A percentile compares a stretch with the other conserved stretches of the same genome.
Conservation (phyloP, 37 sponge, comb jelly and placozoan species). For the Crambe crambe region DNA sequence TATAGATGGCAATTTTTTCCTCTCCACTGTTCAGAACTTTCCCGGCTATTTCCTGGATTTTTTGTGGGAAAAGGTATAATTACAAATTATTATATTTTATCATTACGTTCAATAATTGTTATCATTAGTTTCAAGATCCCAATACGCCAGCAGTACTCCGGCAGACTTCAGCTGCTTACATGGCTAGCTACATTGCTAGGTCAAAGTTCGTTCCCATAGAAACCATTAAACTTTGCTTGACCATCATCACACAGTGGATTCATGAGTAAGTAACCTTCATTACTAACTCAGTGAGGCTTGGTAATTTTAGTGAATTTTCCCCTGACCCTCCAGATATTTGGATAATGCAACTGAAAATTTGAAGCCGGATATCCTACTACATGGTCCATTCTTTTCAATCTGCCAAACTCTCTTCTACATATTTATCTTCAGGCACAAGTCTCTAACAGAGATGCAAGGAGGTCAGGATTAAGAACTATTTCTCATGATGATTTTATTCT, state of each 20-base stretch:
- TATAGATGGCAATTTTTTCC: background rate
- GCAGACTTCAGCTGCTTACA: constrained; percentile 64
- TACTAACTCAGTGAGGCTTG: too few relatives aligned
- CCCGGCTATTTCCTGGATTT: constrained; percentile 58
- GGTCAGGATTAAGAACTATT: constrained; percentile 29
- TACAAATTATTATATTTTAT: background rate
- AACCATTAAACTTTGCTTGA: constrained; percentile 54
- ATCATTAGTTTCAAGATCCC: constrained; percentile 46
- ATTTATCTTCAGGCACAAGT: constrained; percentile 75
- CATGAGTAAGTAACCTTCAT: constrained; percentile 51
- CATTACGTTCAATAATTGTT: background rate
- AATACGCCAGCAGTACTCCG: constrained; percentile 62
- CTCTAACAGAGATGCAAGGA: constrained; percentile 33
- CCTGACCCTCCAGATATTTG: constrained; percentile 47
- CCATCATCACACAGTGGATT: constrained; percentile 50
- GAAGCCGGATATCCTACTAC: constrained; percentile 45
- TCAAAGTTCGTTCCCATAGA: constrained; percentile 73
- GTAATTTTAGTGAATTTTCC: too few relatives aligned
- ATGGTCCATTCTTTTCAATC: constrained; percentile 73
- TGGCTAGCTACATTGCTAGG: constrained; percentile 85
- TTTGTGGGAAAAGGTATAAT: constrained; percentile 49
- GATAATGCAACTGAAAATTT: constrained; percentile 21
- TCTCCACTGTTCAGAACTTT: constrained; percentile 42
- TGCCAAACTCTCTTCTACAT: constrained; percentile 85
- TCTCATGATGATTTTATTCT: background rate